phyloP scores from a whole-genome alignment of 1,140 invertebrate species.

The Neodiprion virginianus region DNA sequence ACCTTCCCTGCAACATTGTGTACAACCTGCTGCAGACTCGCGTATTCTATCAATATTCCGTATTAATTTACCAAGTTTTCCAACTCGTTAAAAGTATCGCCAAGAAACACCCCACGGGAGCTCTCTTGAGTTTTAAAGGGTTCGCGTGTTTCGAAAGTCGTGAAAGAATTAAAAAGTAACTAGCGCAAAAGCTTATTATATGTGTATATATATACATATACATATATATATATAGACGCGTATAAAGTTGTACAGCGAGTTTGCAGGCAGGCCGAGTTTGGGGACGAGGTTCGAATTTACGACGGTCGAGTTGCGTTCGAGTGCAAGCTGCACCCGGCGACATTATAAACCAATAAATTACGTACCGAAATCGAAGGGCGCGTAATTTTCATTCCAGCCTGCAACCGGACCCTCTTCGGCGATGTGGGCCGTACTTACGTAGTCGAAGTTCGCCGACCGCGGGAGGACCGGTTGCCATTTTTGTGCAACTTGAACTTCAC shows the following conservation, averaged over 20 bases:
- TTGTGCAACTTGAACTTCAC: conserved; percentile 83
- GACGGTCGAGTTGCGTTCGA: too few relatives aligned
- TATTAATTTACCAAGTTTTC: conserved; percentile 2
- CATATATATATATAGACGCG: too few relatives aligned
- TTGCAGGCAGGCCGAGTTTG: too few relatives aligned
- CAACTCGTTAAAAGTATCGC: conserved; percentile 7
- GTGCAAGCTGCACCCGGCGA: too few relatives aligned
- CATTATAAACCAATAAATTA: background rate
- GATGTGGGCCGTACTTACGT: conserved; percentile 81
- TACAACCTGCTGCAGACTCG: conserved; percentile 1
- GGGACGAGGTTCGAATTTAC: too few relatives aligned
- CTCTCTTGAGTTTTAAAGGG: background rate
- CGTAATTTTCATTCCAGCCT: conserved; percentile 67
- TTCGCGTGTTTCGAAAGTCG: conserved; percentile 4
- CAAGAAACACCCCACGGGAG: background rate
- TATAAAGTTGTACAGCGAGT: background rate
- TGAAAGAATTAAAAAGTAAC: conserved; percentile 6
- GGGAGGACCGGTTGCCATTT: conserved; percentile 77
- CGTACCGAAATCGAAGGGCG: background rate
- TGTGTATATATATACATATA: too few relatives aligned
- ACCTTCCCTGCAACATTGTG: too few relatives aligned
- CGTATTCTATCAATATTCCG: conserved; percentile 9
- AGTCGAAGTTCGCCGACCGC: conserved; percentile 74
- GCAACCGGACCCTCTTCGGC: conserved; percentile 83
- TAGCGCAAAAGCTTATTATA: background rate